These are phyloP conservation scores for Mesocentrotus franciscanus DNA, from an alignment of 53 echinoderm and acorn worm genomes.

Conservation along the genomic window DNA sequence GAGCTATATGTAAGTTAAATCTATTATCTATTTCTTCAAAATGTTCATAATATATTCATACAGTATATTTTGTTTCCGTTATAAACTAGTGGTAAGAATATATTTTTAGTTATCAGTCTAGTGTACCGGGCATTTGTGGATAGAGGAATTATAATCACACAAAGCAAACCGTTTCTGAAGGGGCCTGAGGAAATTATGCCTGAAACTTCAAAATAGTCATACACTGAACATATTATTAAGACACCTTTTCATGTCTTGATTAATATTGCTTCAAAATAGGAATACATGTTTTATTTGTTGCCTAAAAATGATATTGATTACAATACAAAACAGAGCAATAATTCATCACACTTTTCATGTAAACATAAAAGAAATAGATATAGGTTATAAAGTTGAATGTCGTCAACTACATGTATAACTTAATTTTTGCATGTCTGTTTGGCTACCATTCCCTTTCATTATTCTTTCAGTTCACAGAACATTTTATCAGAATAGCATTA, in stretches of 20 bases:
- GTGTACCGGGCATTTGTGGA: neutral
- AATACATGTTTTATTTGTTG: too few relatives aligned
- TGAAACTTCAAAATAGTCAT: neutral
- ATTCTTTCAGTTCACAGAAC: neutral
- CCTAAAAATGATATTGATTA: neutral
- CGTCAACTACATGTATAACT: too few relatives aligned
- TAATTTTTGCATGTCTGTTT: too few relatives aligned
- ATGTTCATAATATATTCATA: neutral
- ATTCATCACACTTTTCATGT: neutral
- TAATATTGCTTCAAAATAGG: neutral
- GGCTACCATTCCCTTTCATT: neutral
- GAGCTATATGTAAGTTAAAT: constrained; percentile 45
- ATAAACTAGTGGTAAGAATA: too few relatives aligned
- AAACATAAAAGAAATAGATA: neutral
- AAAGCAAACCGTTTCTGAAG: neutral
- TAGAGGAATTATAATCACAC: too few relatives aligned
- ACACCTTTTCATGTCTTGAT: neutral
- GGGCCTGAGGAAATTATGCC: neutral
- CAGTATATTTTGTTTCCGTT: too few relatives aligned
- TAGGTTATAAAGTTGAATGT: too few relatives aligned
- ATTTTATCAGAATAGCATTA: neutral
- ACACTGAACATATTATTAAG: neutral
- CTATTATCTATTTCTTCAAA: neutral
- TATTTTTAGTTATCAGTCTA: too few relatives aligned
- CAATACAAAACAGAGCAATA: neutral